phyloP scores from a whole-genome alignment of 2,797 vertebrate genomes.

The Onychomys arenicola region DNA sequence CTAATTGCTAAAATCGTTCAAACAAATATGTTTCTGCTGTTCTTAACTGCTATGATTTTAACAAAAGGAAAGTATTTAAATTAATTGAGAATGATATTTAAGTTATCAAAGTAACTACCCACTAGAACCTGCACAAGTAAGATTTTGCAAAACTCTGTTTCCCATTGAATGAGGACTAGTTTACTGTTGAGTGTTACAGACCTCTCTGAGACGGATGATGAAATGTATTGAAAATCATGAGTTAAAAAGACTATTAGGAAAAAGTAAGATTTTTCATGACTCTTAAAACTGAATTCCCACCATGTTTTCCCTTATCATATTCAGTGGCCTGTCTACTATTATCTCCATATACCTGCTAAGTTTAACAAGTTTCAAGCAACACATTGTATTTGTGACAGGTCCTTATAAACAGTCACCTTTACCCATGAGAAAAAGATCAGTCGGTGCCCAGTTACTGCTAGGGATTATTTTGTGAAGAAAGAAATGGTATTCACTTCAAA shows the following conservation, averaged over 20 bases:
- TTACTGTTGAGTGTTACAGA: conserved; percentile 5
- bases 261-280: conserved; percentile 74
- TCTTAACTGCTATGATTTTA: not conserved
- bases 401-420: conserved; percentile 89
- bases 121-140: not conserved
- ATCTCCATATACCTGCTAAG: conserved; percentile 88
- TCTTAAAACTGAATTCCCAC: conserved; percentile 87
- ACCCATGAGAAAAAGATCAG: conserved; percentile 85
- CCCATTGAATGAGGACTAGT: not conserved
- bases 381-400: conserved; percentile 90
- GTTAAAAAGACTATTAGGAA: conserved; percentile 28
- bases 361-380: conserved; percentile 90
- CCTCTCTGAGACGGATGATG: not conserved
- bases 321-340: conserved; percentile 84
- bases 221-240: conserved; percentile 26
- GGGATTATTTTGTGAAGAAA: conserved; percentile 77
- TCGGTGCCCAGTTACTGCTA: conserved; percentile 67
- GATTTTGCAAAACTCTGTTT: not conserved
- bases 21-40: not conserved
- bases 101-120: not conserved
- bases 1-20: conserved; percentile 21
- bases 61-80: conserved; percentile 2
- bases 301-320: conserved; percentile 87
- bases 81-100: not conserved
- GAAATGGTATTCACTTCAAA: not conserved